Evolutionary conservation across 2,888 invertebrate species (phyloP), one percentile per base, ranked within the genome.

Genomic region (Stramonita haemastoma): DNA sequence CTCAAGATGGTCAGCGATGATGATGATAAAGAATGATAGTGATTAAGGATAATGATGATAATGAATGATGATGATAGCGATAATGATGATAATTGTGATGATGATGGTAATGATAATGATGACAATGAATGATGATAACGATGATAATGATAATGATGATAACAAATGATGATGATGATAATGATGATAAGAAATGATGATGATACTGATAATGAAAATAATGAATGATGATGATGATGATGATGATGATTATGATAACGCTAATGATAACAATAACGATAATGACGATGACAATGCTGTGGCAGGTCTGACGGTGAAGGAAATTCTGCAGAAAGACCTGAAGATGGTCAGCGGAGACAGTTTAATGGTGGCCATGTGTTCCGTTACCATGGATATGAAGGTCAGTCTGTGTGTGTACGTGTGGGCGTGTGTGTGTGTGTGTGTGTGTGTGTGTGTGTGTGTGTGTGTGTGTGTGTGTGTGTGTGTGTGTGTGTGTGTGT

Each of bases 301-400:
- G 15, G 17, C 91, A 94, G 94, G 90, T 87, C 91, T 98, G n/a
- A 97, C 97, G 0, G 96, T 97, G 0, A 96, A 96, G 0, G 97
- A 98, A 94, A 96, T 98, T 6, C 95, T 98, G 22, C 96, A 97
- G 89, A 98, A 97, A 95, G 98, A 98, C 94, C 96, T 97, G 87
- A 98, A 98, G 96, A 94, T 97, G 0, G 95, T 97, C 34, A 91
- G 93, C 6, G 95, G 95, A 79, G 0, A 96, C 60, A 92, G 96
- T 5, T 96, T 97, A 66, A 97, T 93, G 95, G 96, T 97, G 32
- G 97, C 97, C 0, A 95, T 97, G 89, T 96, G 97, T 0, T 97
- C 97, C 0, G 95, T 98, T 29, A 97, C 98, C 0, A 96, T 97
- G 94, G 95, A 97, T 0, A 97, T 97, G 5, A 96, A 97, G 96